Evolutionary conservation across 2,888 invertebrate genomes (phyloP), one percentile per base, ranked within the genome.

Genomic region (Subacronicta megacephala): DNA sequence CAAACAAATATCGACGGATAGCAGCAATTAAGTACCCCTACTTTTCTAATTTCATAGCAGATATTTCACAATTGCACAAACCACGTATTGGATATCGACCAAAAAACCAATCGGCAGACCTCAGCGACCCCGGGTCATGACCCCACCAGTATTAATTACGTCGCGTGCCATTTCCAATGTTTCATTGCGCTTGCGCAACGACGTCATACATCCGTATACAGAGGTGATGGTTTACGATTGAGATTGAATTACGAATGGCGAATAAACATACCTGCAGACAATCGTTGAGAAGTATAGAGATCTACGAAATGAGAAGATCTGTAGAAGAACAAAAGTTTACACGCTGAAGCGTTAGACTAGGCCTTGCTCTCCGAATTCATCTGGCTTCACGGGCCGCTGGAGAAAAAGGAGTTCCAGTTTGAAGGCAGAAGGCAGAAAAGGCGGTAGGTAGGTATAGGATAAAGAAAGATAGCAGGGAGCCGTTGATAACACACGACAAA

Each of bases 121-220:
- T 29, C 37, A 36, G 37, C 63, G 73, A 72, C 73, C 72, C 46
- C 18, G 45, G 62, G 64, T 76, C 65, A 41, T 55, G 73, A 75
- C 73, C 74, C 59, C 59, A 46, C 60, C 65, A 54, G 70, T 78
- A 72, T 78, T 78, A 78, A 78, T 78, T 78, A 77, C 73, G 67
- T 72, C 75, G 72, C 73, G 72, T 74, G 75, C 79, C 67, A 74
- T 78, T 78, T 74, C 66, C 70, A 66, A 65, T 77, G 63, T 68
- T 75, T 70, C 66, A 63, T 37, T 66, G 77, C 65, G 71, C 69
- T 78, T 78, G 77, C 75, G 78, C 73, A 78, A 78, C 50, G 55
- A 69, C 59, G 69, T 69, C 62, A 60, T 44, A 49, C 52, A 62
- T 66, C 66, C 70, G 44, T 50, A 55, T 57, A 43, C 57, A 65